These are phyloP conservation scores for Pseudomyrmex sp. DNA, from an alignment of 1,140 invertebrate genomes.

Conservation along the genomic window DNA sequence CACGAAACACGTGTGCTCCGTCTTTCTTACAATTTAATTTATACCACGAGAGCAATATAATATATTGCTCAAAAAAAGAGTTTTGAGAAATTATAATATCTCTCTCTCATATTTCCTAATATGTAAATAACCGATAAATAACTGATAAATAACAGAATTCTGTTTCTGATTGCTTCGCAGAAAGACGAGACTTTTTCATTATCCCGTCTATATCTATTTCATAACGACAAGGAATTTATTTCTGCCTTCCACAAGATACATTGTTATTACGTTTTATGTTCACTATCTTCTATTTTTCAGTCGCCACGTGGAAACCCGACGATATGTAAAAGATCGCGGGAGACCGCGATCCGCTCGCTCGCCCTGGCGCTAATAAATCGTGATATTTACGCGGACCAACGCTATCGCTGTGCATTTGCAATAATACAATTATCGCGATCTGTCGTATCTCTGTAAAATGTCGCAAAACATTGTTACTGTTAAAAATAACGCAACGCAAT, in stretches of 20 bases:
- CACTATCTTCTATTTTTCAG: not conserved
- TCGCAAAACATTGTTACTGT: slow-evolving; percentile 31
- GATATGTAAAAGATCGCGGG: not conserved
- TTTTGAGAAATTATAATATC: not conserved
- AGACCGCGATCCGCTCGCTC: not conserved
- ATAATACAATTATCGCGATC: slow-evolving; percentile 52
- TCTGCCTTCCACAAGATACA: not conserved
- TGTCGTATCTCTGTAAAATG: slow-evolving; percentile 25
- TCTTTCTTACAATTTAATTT: not conserved
- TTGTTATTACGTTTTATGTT: slow-evolving; percentile 2
- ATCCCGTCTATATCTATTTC: not conserved
- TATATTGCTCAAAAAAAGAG: too few relatives aligned
- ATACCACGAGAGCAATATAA: too few relatives aligned
- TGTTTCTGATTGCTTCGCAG: too few relatives aligned
- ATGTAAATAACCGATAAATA: too few relatives aligned
- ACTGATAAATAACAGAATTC: too few relatives aligned
- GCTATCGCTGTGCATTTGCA: not conserved
- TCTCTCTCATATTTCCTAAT: not conserved
- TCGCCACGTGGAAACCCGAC: not conserved
- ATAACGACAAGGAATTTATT: not conserved
- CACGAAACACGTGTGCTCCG: not conserved
- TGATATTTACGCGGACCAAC: slow-evolving; percentile 3
- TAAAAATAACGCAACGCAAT: not conserved
- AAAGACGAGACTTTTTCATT: too few relatives aligned
- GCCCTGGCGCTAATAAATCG: slow-evolving; percentile 18